These are phyloP conservation scores for Sitophilus oryzae DNA, from an alignment of 1,140 invertebrate genomes.

Conservation along the genomic window DNA sequence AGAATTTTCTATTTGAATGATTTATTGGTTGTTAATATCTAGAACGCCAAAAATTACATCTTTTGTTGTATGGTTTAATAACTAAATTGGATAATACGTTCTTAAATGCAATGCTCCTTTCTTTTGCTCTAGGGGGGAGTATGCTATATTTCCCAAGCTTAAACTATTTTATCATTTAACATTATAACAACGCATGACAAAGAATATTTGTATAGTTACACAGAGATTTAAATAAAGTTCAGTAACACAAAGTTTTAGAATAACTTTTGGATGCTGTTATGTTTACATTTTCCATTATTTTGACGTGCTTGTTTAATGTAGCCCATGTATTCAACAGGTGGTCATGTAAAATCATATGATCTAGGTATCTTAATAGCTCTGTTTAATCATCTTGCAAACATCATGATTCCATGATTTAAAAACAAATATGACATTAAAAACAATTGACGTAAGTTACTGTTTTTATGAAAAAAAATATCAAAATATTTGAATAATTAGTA, in stretches of 20 bases:
- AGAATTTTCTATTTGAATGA: no score
- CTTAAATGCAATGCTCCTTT: slow-evolving; percentile 17
- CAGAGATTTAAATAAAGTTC: background rate
- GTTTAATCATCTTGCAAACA: no score
- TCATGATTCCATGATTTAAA: no score
- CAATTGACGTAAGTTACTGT: no score
- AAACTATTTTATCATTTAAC: slow-evolving; percentile 1
- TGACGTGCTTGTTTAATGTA: background rate
- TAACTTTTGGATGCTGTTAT: no score
- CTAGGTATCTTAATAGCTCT: no score
- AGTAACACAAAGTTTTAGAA: background rate
- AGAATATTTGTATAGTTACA: background rate
- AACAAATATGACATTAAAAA: no score
- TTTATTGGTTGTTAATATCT: slow-evolving; percentile 6
- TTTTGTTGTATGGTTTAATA: slow-evolving; percentile 20
- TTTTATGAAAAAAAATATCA: no score
- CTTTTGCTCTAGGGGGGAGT: slow-evolving; percentile 17
- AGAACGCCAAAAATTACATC: slow-evolving; percentile 8
- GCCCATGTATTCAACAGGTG: slow-evolving; percentile 17
- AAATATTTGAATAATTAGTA: no score
- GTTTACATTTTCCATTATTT: slow-evolving; percentile 6
- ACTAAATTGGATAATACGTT: slow-evolving; percentile 23
- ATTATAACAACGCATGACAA: slow-evolving; percentile 1
- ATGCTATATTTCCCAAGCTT: slow-evolving; percentile 14
- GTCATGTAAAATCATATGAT: slow-evolving; percentile 13